phyloP scores from a whole-genome alignment of 2,888 invertebrate species.

The Drosophila helvetica region DNA sequence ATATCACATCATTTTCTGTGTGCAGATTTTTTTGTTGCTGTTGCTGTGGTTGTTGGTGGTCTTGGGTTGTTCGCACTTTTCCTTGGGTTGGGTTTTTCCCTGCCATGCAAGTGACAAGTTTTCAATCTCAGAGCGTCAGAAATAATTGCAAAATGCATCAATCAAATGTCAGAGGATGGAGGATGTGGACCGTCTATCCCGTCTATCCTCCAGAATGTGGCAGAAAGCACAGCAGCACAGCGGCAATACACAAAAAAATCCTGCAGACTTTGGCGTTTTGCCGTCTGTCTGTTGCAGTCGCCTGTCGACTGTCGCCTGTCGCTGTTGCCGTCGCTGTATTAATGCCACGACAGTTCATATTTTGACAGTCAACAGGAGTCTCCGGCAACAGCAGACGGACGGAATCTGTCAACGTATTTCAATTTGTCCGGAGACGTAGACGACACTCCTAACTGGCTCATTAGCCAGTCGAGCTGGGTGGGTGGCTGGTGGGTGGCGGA shows the following conservation, averaged over 20 bases:
- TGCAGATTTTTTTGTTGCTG: slow-evolving; percentile 2
- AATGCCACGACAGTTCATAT: slow-evolving; percentile 52
- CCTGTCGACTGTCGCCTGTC: slow-evolving; percentile 31
- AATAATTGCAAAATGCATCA: slow-evolving; percentile 80
- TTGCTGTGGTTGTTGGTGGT: slow-evolving; percentile 18
- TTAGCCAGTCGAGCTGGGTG: slow-evolving; percentile 46
- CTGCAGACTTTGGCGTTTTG: slow-evolving; percentile 29
- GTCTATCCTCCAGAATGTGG: slow-evolving; percentile 48
- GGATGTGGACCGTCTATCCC: slow-evolving; percentile 39
- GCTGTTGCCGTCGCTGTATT: slow-evolving; percentile 43
- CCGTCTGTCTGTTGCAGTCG: slow-evolving; percentile 42
- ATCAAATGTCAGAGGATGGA: slow-evolving; percentile 66
- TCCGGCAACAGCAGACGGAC: background rate
- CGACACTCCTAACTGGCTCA: slow-evolving; percentile 61
- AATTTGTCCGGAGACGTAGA: slow-evolving; percentile 26
- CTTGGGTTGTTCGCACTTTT: slow-evolving; percentile 43
- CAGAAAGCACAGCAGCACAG: background rate
- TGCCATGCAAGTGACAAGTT: slow-evolving; percentile 76
- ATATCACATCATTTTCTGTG: slow-evolving; percentile 33
- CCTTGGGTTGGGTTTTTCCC: slow-evolving; percentile 16
- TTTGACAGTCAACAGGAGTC: slow-evolving; percentile 49
- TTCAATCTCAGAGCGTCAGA: slow-evolving; percentile 76
- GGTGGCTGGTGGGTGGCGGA: too few species aligned
- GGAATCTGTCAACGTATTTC: slow-evolving; percentile 12
- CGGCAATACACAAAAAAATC: slow-evolving; percentile 3